Conservation (phyloP, 2,113 vertebrate species). For the Syrrhaptes paradoxus region DNA sequence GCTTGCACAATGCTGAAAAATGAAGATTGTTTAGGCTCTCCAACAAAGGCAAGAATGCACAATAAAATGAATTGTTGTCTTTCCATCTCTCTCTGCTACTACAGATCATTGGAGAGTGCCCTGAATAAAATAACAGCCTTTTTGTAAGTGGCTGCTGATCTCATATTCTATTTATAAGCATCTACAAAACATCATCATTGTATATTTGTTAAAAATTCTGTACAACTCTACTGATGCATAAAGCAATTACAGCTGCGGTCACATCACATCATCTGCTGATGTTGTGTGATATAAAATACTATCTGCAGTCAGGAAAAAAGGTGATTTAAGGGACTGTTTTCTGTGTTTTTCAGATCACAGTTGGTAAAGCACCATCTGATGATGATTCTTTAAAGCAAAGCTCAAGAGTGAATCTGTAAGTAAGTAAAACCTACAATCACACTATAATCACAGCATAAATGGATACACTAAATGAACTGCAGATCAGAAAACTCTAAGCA, state of each 20-base stretch:
- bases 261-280: neutral
- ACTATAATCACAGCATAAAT: neutral
- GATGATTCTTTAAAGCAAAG: conserved; percentile 1
- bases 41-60: conserved; percentile 14
- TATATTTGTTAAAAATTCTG: conserved; percentile 15
- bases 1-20: neutral
- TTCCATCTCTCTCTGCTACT: neutral
- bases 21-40: neutral
- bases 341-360: neutral
- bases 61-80: conserved; percentile 31
- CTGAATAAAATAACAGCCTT: conserved; percentile 39
- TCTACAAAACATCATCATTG: conserved; percentile 10
- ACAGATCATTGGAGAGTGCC: conserved; percentile 32
- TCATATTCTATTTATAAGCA: conserved; percentile 52
- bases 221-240: conserved; percentile 14
- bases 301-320: neutral
- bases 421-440: neutral
- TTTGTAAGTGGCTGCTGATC: conserved; percentile 36
- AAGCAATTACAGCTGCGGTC: neutral
- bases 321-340: neutral
- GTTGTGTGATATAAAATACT: conserved; percentile 4
- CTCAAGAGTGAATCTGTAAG: neutral
- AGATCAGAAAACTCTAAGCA: neutral
- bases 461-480: neutral
- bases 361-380: neutral